phyloP scores from a whole-genome alignment of 2,888 invertebrate genomes.

The Chydorus sphaericus region DNA sequence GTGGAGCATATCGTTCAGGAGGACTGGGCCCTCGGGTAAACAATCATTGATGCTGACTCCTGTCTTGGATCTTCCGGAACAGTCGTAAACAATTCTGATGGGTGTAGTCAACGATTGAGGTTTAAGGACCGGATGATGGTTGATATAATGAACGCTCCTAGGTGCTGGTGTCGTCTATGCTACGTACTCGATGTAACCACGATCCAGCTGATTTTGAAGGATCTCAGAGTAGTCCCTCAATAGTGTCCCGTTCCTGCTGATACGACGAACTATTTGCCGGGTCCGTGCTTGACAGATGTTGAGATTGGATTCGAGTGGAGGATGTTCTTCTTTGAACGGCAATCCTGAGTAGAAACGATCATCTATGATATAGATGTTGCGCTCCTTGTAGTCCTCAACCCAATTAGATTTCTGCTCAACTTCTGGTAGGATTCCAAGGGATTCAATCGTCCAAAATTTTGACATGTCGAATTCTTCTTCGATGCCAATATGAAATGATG shows the following conservation, averaged over 20 bases:
- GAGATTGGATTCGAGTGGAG: not conserved
- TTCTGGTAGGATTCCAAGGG: not conserved
- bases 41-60: constrained; percentile 22
- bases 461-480: not conserved
- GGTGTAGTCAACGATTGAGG: constrained; percentile 23
- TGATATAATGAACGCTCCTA: constrained; percentile 20
- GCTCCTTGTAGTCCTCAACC: not conserved
- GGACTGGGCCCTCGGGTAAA: constrained; percentile 21
- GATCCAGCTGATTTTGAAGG: not conserved
- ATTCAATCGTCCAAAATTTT: not conserved
- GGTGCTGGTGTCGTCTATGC: not conserved
- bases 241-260: not conserved
- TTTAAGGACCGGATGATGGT: constrained; percentile 23
- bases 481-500: not conserved
- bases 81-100: constrained; percentile 24
- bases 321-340: not conserved
- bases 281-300: not conserved
- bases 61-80: constrained; percentile 19
- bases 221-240: not conserved
- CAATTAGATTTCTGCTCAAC: too few species aligned
- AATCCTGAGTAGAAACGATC: too few species aligned
- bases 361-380: too few species aligned
- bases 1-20: constrained; percentile 22
- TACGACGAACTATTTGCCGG: too few species aligned
- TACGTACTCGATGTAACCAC: constrained; percentile 7